Evolutionary conservation across 2,888 invertebrate species (phyloP).

Genomic region (Pammene fasciana): DNA sequence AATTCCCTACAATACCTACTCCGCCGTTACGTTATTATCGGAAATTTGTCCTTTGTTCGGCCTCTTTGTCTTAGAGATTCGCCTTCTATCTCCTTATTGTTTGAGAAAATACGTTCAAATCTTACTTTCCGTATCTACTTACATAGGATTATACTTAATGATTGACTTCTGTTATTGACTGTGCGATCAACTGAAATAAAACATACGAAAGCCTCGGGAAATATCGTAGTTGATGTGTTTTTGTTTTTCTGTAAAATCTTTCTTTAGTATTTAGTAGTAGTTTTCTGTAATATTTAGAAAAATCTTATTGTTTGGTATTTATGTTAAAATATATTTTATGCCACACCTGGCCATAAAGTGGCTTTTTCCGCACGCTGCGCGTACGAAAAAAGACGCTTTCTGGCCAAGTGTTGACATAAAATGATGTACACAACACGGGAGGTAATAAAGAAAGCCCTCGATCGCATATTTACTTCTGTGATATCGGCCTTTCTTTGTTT

Average conservation of each 20-base stretch:
- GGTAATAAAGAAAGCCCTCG: too few relatives aligned
- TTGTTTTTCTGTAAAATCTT: not conserved
- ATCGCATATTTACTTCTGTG: too few relatives aligned
- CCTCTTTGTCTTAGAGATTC: constrained; percentile 46
- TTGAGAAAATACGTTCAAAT: constrained; percentile 39
- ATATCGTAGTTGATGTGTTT: not conserved
- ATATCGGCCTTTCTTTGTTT: too few relatives aligned
- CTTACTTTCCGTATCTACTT: constrained; percentile 39
- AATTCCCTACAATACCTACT: constrained; percentile 59
- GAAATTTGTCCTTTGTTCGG: constrained; percentile 52
- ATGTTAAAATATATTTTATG: too few relatives aligned
- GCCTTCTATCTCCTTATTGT: constrained; percentile 40
- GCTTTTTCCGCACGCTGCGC: too few relatives aligned
- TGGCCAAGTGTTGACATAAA: too few relatives aligned
- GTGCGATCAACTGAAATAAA: not conserved
- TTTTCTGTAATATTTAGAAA: too few relatives aligned
- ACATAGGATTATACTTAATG: constrained; percentile 39
- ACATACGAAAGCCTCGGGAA: not conserved
- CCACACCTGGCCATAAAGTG: too few relatives aligned
- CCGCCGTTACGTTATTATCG: constrained; percentile 57
- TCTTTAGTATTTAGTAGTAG: too few relatives aligned
- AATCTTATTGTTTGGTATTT: too few relatives aligned
- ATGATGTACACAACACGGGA: too few relatives aligned
- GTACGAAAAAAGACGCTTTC: too few relatives aligned
- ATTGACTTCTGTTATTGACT: constrained; percentile 36